Conservation (phyloP, 2,113 vertebrate genomes). For the Phasianus colchicus region DNA sequence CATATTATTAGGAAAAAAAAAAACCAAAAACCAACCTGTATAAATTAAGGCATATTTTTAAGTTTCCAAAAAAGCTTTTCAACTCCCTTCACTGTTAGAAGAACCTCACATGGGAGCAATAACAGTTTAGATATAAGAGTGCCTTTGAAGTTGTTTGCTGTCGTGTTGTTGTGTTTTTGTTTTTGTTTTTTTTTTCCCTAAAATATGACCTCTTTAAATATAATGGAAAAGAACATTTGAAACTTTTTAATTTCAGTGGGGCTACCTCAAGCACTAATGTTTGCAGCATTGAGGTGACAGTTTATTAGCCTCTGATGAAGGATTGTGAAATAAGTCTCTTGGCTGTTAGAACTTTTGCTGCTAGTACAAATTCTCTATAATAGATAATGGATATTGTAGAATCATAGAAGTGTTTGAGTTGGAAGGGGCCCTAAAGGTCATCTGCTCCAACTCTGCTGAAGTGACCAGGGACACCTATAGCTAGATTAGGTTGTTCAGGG, state of each 20-base stretch:
- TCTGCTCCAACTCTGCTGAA: no score
- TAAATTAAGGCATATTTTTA: background rate
- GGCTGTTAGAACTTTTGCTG: background rate
- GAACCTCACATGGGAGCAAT: background rate
- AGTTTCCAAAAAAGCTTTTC: background rate
- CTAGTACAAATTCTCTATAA: background rate
- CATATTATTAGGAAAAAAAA: background rate
- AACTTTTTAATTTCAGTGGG: background rate
- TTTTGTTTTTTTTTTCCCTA: accelerated
- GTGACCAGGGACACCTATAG: no score
- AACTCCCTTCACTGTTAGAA: background rate
- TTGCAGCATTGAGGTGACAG: background rate
- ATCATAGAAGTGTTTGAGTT: no score
- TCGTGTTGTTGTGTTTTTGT: background rate
- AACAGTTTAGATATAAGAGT: background rate
- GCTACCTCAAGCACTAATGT: background rate
- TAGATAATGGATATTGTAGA: background rate
- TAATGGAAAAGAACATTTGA: background rate
- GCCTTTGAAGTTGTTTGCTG: background rate
- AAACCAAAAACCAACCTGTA: no score
- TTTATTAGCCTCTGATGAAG: background rate
- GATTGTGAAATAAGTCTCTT: background rate
- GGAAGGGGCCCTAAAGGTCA: no score
- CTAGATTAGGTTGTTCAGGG: no score
- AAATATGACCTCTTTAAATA: background rate